Evolutionary conservation across 2,113 vertebrate genomes (phyloP).

Genomic region (Sphaerodactylus townsendi): DNA sequence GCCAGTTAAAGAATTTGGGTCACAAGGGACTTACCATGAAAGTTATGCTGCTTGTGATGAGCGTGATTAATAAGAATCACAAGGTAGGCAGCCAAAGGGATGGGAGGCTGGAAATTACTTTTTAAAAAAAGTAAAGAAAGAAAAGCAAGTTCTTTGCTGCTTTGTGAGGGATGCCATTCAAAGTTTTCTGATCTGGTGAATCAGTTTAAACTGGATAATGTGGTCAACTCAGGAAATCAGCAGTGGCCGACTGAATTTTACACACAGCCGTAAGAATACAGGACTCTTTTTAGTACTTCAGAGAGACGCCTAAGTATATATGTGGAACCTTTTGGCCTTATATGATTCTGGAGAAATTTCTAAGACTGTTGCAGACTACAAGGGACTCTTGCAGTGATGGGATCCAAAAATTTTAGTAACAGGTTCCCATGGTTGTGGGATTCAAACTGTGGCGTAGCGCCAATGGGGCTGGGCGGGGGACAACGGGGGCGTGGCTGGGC

Average conservation of each 20-base stretch:
- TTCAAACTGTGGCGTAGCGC: too few relatives aligned
- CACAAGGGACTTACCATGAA: conserved; percentile 2
- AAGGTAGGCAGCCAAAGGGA: not conserved
- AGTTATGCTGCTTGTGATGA: conserved; percentile 4
- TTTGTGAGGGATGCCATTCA: not conserved
- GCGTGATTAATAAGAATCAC: conserved; percentile 13
- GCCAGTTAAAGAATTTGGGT: not conserved
- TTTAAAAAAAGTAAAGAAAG: too few relatives aligned
- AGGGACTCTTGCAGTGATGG: too few relatives aligned
- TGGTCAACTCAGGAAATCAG: not conserved
- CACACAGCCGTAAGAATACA: not conserved
- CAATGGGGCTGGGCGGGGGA: too few relatives aligned
- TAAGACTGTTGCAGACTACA: not conserved
- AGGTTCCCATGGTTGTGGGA: too few relatives aligned
- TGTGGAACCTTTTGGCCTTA: not conserved
- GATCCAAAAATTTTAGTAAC: too few relatives aligned
- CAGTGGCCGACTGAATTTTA: not conserved
- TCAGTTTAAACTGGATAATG: not conserved
- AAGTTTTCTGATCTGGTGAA: not conserved
- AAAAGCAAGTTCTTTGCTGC: not conserved
- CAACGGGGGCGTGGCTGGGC: too few relatives aligned
- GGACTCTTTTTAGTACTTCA: not conserved
- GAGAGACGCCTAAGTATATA: not conserved
- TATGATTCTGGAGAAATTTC: not conserved
- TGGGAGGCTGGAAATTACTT: not conserved